phyloP scores from a whole-genome alignment of 2,888 invertebrate species.

The Netelia melanura region DNA sequence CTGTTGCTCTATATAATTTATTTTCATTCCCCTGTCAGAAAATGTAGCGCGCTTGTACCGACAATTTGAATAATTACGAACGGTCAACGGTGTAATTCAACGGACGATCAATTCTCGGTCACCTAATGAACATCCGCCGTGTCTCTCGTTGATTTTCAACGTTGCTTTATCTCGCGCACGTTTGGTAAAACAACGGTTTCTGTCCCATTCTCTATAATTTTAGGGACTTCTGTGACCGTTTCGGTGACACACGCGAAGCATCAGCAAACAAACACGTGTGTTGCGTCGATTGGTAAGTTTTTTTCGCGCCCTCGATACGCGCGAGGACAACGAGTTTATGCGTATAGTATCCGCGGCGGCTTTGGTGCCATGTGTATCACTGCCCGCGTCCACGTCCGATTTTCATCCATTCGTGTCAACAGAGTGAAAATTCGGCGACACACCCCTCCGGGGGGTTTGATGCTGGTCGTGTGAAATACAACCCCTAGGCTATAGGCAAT shows the following conservation, averaged over 20 bases:
- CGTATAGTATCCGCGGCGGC: constrained; percentile 15
- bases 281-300: constrained; percentile 35
- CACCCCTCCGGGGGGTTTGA: constrained; percentile 19
- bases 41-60: not conserved
- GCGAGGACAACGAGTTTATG: constrained; percentile 36
- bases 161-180: not conserved
- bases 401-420: constrained; percentile 26
- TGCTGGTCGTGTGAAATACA: constrained; percentile 50
- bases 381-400: constrained; percentile 20
- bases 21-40: constrained; percentile 2
- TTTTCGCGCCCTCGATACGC: constrained; percentile 1
- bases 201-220: not conserved
- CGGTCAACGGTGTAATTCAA: constrained; percentile 20
- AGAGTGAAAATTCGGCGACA: constrained; percentile 42
- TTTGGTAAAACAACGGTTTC: not conserved
- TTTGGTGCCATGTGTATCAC: constrained; percentile 1
- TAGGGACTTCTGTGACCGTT: not conserved
- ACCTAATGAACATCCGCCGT: constrained; percentile 30
- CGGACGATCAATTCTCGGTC: constrained; percentile 42
- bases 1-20: constrained; percentile 22
- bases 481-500: constrained; percentile 39
- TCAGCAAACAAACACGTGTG: constrained; percentile 19
- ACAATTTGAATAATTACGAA: constrained; percentile 43
- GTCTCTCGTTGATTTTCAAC: not conserved
- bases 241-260: constrained; percentile 7